Percentiles rank a stretch among this genome's conserved stretches.
phyloP scores from a whole-genome alignment of 2,888 invertebrate species.

The Xestia ashworthii region DNA sequence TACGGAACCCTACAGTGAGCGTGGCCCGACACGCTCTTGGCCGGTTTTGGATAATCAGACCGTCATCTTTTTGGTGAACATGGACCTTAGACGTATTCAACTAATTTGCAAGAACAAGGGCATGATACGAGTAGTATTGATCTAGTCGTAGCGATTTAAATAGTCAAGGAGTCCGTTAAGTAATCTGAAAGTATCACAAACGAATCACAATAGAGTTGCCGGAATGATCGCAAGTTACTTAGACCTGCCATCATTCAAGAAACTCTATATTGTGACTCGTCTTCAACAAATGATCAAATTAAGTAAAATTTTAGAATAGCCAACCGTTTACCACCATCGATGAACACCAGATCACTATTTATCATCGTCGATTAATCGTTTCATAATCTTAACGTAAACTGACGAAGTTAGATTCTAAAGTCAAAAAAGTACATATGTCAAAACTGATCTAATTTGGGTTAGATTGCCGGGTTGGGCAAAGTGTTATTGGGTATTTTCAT shows the following conservation, averaged over 20 bases:
- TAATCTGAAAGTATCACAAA: neutral
- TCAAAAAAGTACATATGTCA: too few relatives aligned
- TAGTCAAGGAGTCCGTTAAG: neutral
- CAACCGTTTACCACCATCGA: neutral
- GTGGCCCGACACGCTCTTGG: too few relatives aligned
- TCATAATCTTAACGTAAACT: neutral
- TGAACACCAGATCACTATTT: neutral
- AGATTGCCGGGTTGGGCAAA: neutral
- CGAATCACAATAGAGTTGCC: too few relatives aligned
- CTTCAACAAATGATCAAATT: neutral
- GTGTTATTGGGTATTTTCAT: neutral
- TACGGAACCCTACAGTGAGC: too few relatives aligned
- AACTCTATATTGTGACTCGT: neutral
- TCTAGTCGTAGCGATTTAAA: neutral
- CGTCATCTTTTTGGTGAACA: too few relatives aligned
- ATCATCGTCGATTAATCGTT: neutral
- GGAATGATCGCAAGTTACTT: neutral
- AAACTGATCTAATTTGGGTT: too few relatives aligned
- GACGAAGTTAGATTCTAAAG: neutral
- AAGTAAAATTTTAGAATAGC: neutral
- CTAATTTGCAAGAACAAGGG: neutral
- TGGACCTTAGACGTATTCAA: neutral
- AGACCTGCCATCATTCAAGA: neutral
- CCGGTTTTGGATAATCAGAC: too few relatives aligned
- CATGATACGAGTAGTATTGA: too few relatives aligned